Evolutionary conservation across 2,113 vertebrate species (phyloP).

Genomic region (Theristicus caerulescens): DNA sequence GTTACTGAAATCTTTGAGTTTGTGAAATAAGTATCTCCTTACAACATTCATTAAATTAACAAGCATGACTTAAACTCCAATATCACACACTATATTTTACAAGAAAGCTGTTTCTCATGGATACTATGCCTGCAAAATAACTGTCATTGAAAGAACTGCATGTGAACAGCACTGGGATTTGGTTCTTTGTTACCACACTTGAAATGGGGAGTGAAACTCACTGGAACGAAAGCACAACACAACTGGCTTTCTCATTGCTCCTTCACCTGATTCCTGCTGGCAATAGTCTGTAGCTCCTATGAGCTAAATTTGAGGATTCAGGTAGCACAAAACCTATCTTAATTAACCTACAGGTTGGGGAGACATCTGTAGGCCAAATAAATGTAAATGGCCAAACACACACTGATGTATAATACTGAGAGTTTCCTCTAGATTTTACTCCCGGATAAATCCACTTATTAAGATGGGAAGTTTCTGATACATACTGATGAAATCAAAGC

Average conservation of each 20-base stretch:
- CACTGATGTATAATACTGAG: not conserved
- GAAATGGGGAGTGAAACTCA: not conserved
- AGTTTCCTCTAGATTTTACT: not conserved
- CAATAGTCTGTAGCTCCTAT: not conserved
- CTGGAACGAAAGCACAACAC: not conserved
- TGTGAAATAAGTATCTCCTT: not conserved
- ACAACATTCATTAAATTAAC: constrained; percentile 21
- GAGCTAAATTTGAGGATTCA: not conserved
- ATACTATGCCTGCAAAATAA: not conserved
- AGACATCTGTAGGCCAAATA: not conserved
- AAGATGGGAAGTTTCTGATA: not conserved
- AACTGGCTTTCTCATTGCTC: not conserved
- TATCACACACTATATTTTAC: not conserved
- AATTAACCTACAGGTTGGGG: not conserved
- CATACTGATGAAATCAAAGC: not conserved
- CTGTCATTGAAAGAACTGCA: not conserved
- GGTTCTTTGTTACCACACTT: not conserved
- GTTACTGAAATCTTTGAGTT: not conserved
- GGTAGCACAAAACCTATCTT: not conserved
- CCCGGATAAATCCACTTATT: not conserved
- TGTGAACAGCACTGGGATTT: not conserved
- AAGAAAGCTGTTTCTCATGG: not conserved
- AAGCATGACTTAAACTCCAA: not conserved
- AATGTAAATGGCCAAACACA: not conserved
- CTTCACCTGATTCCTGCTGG: not conserved